These are phyloP conservation scores for Kryptolebias marmoratus DNA, from an alignment of 2,113 vertebrate genomes.

Conservation along the genomic window DNA sequence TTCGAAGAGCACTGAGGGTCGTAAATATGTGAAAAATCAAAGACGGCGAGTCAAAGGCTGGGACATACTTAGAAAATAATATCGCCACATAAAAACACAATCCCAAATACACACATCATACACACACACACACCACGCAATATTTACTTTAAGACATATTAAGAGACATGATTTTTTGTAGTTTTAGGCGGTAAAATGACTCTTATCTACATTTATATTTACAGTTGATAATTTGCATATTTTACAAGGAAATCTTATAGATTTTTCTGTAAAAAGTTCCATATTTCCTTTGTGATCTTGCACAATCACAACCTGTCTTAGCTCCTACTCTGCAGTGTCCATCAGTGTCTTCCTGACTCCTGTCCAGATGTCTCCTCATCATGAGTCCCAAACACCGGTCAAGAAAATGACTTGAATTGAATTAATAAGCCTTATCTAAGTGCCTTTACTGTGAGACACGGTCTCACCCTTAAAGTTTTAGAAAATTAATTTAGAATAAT, in stretches of 20 bases:
- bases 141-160: conserved; percentile 50
- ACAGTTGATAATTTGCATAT: conserved; percentile 69
- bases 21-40: conserved; percentile 6
- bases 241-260: conserved; percentile 46
- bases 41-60: conserved; percentile 9
- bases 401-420: conserved; percentile 34
- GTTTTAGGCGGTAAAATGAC: conserved; percentile 38
- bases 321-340: conserved; percentile 16
- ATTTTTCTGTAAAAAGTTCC: conserved; percentile 28
- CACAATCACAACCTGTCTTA: conserved; percentile 41
- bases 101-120: conserved; percentile 23
- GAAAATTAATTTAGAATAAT: conserved; percentile 6
- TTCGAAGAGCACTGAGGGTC: conserved; percentile 36
- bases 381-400: conserved; percentile 4
- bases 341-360: conserved; percentile 6
- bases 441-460: background rate
- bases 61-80: conserved; percentile 14
- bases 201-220: conserved; percentile 42
- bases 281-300: conserved; percentile 14
- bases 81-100: conserved; percentile 33
- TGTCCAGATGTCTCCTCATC: conserved; percentile 3
- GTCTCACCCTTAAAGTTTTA: background rate
- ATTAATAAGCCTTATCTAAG: background rate
- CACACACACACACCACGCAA: conserved; percentile 42
- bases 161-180: conserved; percentile 32